These are phyloP conservation scores for Drosophila putrida DNA, from an alignment of 2,888 invertebrate genomes.

Conservation along the genomic window DNA sequence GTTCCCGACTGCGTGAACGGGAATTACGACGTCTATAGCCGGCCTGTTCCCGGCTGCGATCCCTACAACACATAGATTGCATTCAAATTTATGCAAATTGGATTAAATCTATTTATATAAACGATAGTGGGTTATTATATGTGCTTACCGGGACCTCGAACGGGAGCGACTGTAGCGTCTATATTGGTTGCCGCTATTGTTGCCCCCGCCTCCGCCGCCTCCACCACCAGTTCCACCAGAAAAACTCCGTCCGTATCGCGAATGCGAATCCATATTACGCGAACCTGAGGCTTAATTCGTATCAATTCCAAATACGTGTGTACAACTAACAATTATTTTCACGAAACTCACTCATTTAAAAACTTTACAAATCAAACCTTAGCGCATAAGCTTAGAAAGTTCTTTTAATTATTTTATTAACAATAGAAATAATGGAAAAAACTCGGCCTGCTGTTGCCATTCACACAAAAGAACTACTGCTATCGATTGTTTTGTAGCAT, in stretches of 20 bases:
- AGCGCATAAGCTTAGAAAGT: not conserved
- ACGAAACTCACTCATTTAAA: slow-evolving; percentile 48
- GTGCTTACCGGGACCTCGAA: slow-evolving; percentile 79
- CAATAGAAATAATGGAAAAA: slow-evolving; percentile 39
- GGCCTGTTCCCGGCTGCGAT: slow-evolving; percentile 80
- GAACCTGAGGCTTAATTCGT: slow-evolving; percentile 55
- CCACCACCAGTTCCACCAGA: slow-evolving; percentile 59
- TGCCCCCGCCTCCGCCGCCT: slow-evolving; percentile 37
- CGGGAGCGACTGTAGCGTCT: slow-evolving; percentile 84
- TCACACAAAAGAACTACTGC: slow-evolving; percentile 36
- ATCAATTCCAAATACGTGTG: slow-evolving; percentile 30
- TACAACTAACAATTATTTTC: slow-evolving; percentile 25
- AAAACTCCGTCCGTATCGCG: slow-evolving; percentile 73
- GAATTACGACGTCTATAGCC: slow-evolving; percentile 78
- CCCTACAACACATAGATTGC: slow-evolving; percentile 57
- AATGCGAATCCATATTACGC: slow-evolving; percentile 74
- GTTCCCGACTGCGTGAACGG: slow-evolving; percentile 84
- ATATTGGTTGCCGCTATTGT: slow-evolving; percentile 70
- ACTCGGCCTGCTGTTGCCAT: slow-evolving; percentile 39
- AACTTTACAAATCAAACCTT: not conserved
- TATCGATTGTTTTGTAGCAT: slow-evolving; percentile 34
- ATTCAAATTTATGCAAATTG: not conserved
- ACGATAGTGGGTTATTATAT: not conserved
- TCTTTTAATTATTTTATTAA: slow-evolving; percentile 9
- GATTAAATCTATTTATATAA: slow-evolving; percentile 6